phyloP scores from a whole-genome alignment of 1,140 invertebrate genomes.

The Thrips palmi region DNA sequence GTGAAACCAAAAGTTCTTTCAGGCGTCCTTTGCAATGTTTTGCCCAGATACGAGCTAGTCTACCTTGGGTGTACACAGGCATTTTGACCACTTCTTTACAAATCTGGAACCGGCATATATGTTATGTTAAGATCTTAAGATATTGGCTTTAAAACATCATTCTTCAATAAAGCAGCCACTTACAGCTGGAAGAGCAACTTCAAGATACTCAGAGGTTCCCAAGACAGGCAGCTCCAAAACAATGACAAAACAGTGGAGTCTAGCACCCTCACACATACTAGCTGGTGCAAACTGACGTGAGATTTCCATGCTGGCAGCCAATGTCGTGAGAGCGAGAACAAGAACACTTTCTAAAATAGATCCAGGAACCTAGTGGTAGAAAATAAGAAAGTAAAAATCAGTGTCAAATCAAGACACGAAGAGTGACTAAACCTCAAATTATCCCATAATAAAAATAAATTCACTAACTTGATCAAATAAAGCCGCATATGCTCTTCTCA shows the following conservation, averaged over 20 bases:
- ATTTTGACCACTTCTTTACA: constrained; percentile 59
- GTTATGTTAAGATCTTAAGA: neutral
- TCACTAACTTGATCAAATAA: constrained; percentile 19
- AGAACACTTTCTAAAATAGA: constrained; percentile 48
- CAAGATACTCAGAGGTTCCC: constrained; percentile 23
- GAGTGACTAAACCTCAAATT: no score
- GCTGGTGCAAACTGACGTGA: constrained; percentile 7
- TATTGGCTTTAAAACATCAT: neutral
- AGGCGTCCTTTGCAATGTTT: constrained; percentile 47
- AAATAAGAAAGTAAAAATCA: constrained; percentile 7
- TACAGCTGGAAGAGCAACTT: constrained; percentile 11
- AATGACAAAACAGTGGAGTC: constrained; percentile 62
- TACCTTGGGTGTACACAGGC: constrained; percentile 56
- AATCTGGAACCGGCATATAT: constrained; percentile 26
- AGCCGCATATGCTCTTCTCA: constrained; percentile 40
- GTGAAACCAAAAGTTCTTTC: constrained; percentile 49
- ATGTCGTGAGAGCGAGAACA: constrained; percentile 53
- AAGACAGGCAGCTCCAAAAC: constrained; percentile 75
- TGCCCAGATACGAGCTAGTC: constrained; percentile 61
- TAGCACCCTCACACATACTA: constrained; percentile 7
- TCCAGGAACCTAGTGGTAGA: constrained; percentile 26
- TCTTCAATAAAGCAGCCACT: neutral
- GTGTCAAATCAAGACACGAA: neutral
- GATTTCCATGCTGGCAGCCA: constrained; percentile 22
- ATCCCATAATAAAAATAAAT: no score